These are phyloP conservation scores for Arbacia lixula DNA, from an alignment of 53 echinoderm and acorn worm species.

Conservation along the genomic window DNA sequence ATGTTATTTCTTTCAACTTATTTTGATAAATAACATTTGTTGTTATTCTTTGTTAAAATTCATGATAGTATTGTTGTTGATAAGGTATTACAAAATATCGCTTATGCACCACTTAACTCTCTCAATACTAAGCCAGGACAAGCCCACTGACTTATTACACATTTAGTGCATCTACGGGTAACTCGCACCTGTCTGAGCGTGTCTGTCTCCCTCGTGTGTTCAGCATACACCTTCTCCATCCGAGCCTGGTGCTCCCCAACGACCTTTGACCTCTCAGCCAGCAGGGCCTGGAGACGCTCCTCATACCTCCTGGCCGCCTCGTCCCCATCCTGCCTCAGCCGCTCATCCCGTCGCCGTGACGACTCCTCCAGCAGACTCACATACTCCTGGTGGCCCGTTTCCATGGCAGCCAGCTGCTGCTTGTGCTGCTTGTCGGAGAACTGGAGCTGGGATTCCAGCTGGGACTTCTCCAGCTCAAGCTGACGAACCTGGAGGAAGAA, in stretches of 20 bases:
- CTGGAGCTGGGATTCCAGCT: conserved; percentile 72
- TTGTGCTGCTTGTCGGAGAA: conserved; percentile 72
- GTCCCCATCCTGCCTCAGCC: conserved; percentile 69
- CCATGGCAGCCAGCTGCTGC: conserved; percentile 74
- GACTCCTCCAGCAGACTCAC: conserved; percentile 77
- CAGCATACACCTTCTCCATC: conserved; percentile 58
- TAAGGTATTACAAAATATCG: no score
- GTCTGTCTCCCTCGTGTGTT: conserved; percentile 70
- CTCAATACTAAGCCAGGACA: no score
- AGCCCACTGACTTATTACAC: no score
- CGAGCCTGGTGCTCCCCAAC: conserved; percentile 77
- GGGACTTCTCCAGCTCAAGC: conserved; percentile 82
- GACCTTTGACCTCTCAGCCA: conserved; percentile 64
- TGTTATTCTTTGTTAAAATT: no score
- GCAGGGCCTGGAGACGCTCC: conserved; percentile 64
- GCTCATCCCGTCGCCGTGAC: conserved; percentile 58
- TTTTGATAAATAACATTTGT: no score
- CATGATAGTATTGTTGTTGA: no score
- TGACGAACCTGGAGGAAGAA: conserved; percentile 67
- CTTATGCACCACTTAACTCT: no score
- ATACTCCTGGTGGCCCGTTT: conserved; percentile 79
- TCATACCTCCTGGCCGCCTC: conserved; percentile 65
- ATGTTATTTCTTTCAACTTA: no score
- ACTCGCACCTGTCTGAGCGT: conserved; percentile 66
- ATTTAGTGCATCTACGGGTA: no score